Percentiles rank a stretch among this genome's conserved stretches.
Evolutionary conservation across 1,140 invertebrate genomes (phyloP).

Genomic region (Orius insidiosus): DNA sequence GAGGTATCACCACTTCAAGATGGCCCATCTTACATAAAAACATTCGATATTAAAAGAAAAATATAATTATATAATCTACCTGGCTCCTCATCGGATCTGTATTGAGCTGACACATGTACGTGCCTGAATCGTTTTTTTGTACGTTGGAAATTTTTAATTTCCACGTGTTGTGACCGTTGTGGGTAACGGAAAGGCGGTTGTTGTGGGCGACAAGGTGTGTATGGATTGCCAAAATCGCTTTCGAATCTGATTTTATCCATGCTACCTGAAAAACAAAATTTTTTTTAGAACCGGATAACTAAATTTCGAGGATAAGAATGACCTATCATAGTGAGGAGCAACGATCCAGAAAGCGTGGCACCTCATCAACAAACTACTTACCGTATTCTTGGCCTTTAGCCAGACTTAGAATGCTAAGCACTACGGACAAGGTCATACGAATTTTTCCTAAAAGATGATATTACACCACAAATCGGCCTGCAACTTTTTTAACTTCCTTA

Average conservation of each 20-base stretch:
- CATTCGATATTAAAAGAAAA: neutral
- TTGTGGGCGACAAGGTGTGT: constrained; percentile 79
- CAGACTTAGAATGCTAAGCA: too few species aligned
- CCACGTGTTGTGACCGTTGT: constrained; percentile 84
- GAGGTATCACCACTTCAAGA: constrained; percentile 65
- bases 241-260: constrained; percentile 80
- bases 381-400: too few species aligned
- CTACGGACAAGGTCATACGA: too few species aligned
- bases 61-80: constrained; percentile 29
- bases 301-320: too few species aligned
- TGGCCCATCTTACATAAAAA: constrained; percentile 37
- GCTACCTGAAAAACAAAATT: constrained; percentile 46
- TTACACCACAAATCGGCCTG: too few species aligned
- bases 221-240: constrained; percentile 75
- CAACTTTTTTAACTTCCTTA: too few species aligned
- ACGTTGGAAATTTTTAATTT: constrained; percentile 74
- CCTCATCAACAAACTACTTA: neutral
- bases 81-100: constrained; percentile 79
- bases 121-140: constrained; percentile 71
- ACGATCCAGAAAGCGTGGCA: neutral
- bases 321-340: constrained; percentile 1
- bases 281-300: neutral
- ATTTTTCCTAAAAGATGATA: too few species aligned
- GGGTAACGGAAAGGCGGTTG: constrained; percentile 62
- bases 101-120: constrained; percentile 84